Base-by-base conservation (phyloP, 2,888 invertebrate species). In the Falcaria lacertinaria region DNA sequence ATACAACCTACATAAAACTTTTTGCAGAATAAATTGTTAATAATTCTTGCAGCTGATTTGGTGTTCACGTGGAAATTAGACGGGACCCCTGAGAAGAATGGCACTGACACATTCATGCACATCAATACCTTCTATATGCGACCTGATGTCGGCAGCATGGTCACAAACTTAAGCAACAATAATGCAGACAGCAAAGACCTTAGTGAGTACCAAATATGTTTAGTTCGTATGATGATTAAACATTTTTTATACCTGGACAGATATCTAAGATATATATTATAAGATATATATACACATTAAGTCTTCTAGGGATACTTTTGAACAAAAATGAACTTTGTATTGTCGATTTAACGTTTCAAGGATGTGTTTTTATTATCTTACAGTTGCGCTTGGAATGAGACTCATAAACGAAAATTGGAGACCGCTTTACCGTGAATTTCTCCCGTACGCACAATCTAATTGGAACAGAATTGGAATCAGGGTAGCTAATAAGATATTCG, bases 61-160 rank as follows among this genome's bases (percentile, higher is more conserved):
- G 83, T 77, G 2, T 90, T 90, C 59, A 91, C 90, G 1, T 91
- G 91, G 80, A 90, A 90, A 54, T 60, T 92, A 39, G 83, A 86
- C 38, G 93, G 92, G n/a, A 85, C 85, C 44, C 85, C 92, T 2
- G 89, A 91, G 56, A 83, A 84, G 52, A 88, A 79, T 37, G 83
- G 91, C 49, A 86, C 88, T 6, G 90, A 91, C 38, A 89, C 89
- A 4, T 92, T 89, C 66, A 54, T 93, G 53, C 81, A 85, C 49
- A 77, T 93, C n/a, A 85, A 90, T 16, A 90, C 91, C 13, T 92
- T 93, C 63, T 90, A 90, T 64, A 81, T 92, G 79, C 81, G 89
- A 28, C 93, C 94, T 3, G 92, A 93, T 61, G 82, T 94, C 13
- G 91, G 91, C 14, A 88, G 88, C 45, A 90, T 94, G 91, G 89